Conservation (phyloP, 2,113 vertebrate genomes). For the Pangasianodon hypophthalmus region DNA sequence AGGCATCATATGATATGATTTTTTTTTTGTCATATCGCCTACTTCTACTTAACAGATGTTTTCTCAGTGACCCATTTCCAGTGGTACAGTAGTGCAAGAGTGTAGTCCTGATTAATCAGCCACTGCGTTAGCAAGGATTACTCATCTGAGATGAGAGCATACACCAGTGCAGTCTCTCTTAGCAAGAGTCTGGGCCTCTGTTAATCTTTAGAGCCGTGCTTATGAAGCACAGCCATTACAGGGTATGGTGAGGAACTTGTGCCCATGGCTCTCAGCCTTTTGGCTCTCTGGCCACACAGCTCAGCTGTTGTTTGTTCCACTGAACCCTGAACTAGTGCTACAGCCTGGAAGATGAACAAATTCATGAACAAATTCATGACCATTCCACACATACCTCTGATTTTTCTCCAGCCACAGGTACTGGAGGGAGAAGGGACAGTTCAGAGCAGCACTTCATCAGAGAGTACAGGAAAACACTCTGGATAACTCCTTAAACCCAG, state of each 20-base stretch:
- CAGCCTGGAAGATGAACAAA: constrained; percentile 59
- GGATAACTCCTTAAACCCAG: constrained; percentile 42
- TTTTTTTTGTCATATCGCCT: neutral
- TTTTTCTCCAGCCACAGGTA: constrained; percentile 63
- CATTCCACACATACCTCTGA: constrained; percentile 68
- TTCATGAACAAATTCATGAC: constrained; percentile 57
- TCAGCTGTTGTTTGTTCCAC: constrained; percentile 78
- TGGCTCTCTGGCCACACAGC: constrained; percentile 60
- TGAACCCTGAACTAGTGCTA: constrained; percentile 57
- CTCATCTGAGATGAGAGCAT: constrained; percentile 3
- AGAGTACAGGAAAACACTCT: constrained; percentile 24
- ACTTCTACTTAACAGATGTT: constrained; percentile 6
- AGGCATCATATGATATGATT: neutral
- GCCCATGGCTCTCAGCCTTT: constrained; percentile 61
- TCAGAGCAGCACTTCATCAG: constrained; percentile 52
- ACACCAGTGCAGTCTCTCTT: neutral
- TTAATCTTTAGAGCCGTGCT: neutral
- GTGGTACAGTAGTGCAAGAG: neutral
- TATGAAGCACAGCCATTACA: constrained; percentile 22
- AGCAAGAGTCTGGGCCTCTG: neutral
- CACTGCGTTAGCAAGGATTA: neutral
- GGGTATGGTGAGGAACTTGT: constrained; percentile 41
- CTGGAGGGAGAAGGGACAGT: constrained; percentile 57
- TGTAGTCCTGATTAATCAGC: constrained; percentile 10
- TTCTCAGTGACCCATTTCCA: constrained; percentile 19